Evolutionary conservation across 1,140 invertebrate genomes (phyloP).

Genomic region (Zaprionus nigranus): DNA sequence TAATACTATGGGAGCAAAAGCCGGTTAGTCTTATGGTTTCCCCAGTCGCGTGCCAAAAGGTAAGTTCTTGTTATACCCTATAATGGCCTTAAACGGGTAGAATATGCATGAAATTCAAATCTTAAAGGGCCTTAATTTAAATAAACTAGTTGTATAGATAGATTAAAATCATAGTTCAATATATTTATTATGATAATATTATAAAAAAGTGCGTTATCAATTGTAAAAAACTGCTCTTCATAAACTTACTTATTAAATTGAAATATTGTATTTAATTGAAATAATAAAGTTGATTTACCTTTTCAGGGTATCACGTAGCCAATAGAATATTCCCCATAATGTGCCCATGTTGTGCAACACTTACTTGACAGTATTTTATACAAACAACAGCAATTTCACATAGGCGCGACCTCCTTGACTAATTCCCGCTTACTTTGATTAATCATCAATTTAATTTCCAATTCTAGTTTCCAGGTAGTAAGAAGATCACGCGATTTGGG

Average conservation of each 20-base stretch:
- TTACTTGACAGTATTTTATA: background rate
- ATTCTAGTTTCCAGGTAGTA: constrained; percentile 30
- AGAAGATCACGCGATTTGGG: constrained; percentile 64
- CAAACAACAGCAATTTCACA: constrained; percentile 42
- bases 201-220: too few relatives aligned
- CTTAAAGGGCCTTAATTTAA: background rate
- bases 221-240: too few relatives aligned
- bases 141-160: background rate
- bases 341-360: too few relatives aligned
- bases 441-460: constrained; percentile 45
- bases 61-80: constrained; percentile 24
- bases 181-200: too few relatives aligned
- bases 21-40: constrained; percentile 60
- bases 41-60: constrained; percentile 68
- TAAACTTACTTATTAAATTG: too few relatives aligned
- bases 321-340: background rate
- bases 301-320: background rate
- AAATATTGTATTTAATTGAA: too few relatives aligned
- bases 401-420: constrained; percentile 37
- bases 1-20: constrained; percentile 63
- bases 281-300: too few relatives aligned
- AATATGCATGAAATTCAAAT: background rate
- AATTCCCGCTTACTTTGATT: constrained; percentile 51
- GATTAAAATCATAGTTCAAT: too few relatives aligned
- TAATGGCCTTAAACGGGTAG: background rate